phyloP scores from a whole-genome alignment of 2,888 invertebrate species.

The Chrysolina haemoptera region DNA sequence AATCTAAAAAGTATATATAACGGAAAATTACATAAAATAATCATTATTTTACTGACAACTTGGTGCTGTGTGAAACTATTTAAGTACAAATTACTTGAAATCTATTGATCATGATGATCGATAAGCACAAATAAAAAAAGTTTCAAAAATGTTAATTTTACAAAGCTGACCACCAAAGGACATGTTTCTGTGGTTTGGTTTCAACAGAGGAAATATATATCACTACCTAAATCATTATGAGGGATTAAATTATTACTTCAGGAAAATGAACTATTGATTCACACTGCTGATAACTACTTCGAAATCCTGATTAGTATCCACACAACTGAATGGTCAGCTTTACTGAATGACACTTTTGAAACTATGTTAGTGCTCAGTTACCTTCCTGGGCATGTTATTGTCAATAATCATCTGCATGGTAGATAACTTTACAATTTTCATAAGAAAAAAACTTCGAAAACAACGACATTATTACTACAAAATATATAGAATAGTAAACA shows the following conservation, averaged over 20 bases:
- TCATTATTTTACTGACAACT: constrained; percentile 36
- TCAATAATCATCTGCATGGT: constrained; percentile 11
- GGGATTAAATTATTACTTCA: too few species aligned
- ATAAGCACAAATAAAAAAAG: not conserved
- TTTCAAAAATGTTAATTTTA: constrained; percentile 27
- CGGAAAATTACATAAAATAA: constrained; percentile 39
- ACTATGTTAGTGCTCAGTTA: not conserved
- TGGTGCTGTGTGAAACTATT: constrained; percentile 49
- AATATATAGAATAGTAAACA: constrained; percentile 4
- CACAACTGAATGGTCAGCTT: not conserved
- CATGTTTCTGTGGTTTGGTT: not conserved
- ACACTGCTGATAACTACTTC: not conserved
- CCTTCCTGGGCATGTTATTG: constrained; percentile 1
- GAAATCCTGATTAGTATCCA: not conserved
- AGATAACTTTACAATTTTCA: constrained; percentile 9
- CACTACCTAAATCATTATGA: too few species aligned
- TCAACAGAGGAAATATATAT: not conserved
- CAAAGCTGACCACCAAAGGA: not conserved
- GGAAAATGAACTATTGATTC: not conserved
- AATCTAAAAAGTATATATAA: constrained; percentile 40
- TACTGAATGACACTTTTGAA: not conserved
- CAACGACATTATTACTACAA: not conserved
- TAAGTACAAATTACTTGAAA: constrained; percentile 61
- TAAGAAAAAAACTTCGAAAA: not conserved
- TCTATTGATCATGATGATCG: constrained; percentile 58